Conservation (phyloP, 1,140 invertebrate genomes). For the Pinna nobilis region DNA sequence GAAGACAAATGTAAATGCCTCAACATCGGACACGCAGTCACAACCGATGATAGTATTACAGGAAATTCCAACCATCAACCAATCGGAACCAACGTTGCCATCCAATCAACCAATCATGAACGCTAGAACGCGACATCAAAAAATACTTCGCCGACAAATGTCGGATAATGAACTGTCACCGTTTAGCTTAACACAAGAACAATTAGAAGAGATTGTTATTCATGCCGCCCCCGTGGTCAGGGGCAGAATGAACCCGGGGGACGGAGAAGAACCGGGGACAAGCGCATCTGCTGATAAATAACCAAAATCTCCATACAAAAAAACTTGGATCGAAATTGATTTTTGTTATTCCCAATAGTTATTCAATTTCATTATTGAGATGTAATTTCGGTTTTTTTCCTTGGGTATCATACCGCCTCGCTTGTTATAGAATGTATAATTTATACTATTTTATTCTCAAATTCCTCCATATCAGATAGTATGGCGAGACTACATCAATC, state of each 20-base stretch:
- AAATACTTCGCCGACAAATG: slow-evolving; percentile 59
- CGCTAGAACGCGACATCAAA: slow-evolving; percentile 57
- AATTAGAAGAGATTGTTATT: slow-evolving; percentile 65
- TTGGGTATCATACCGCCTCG: too few species aligned
- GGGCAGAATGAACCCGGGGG: background rate
- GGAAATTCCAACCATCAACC: slow-evolving; percentile 52
- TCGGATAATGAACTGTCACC: slow-evolving; percentile 62
- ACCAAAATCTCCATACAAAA: too few species aligned
- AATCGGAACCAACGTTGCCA: slow-evolving; percentile 35
- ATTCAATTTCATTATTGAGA: too few species aligned
- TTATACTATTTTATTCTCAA: too few species aligned
- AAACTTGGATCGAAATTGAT: too few species aligned
- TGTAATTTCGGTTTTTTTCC: too few species aligned
- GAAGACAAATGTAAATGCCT: slow-evolving; percentile 1
- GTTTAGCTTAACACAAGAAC: slow-evolving; percentile 57
- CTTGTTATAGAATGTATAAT: too few species aligned
- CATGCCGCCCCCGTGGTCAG: slow-evolving; percentile 53
- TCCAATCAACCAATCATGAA: slow-evolving; percentile 46
- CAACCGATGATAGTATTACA: slow-evolving; percentile 64
- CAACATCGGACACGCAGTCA: slow-evolving; percentile 10
- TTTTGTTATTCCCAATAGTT: too few species aligned
- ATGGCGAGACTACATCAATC: too few species aligned
- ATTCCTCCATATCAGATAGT: too few species aligned
- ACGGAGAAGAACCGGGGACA: too few species aligned
- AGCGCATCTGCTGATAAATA: too few species aligned